Conservation (phyloP, 2,888 invertebrate species). For the Drosophila greeni region DNA sequence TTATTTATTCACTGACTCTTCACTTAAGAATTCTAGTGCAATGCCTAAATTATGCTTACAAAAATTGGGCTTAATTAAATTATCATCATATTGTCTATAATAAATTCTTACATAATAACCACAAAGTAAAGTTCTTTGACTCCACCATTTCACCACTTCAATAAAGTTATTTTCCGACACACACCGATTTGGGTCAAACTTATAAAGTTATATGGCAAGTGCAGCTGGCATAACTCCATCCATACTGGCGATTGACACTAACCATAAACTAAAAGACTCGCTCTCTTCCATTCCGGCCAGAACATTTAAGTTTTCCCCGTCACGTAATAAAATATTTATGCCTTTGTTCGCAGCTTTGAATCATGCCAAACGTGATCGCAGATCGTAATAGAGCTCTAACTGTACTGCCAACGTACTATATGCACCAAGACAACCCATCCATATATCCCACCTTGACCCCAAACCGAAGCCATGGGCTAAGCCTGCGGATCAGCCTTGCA, state of each 20-base stretch:
- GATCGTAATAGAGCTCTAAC: slow-evolving; percentile 57
- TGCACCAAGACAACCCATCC: slow-evolving; percentile 37
- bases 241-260: slow-evolving; percentile 15
- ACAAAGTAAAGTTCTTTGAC: background rate
- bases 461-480: slow-evolving; percentile 25
- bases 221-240: slow-evolving; percentile 25
- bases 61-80: too few relatives aligned
- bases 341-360: slow-evolving; percentile 43
- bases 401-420: slow-evolving; percentile 61
- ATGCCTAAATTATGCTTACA: too few relatives aligned
- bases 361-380: slow-evolving; percentile 58
- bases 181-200: slow-evolving; percentile 22
- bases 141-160: slow-evolving; percentile 7
- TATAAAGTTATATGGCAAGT: slow-evolving; percentile 36
- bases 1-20: background rate
- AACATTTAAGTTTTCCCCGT: slow-evolving; percentile 34
- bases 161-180: slow-evolving; percentile 25
- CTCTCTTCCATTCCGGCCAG: slow-evolving; percentile 1
- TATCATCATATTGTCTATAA: background rate
- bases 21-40: background rate
- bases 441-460: slow-evolving; percentile 57
- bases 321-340: slow-evolving; percentile 55
- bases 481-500: slow-evolving; percentile 36
- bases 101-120: background rate
- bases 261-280: slow-evolving; percentile 35